Conservation (phyloP, 2,797 vertebrate species). For the Tauraco hartlaubi region DNA sequence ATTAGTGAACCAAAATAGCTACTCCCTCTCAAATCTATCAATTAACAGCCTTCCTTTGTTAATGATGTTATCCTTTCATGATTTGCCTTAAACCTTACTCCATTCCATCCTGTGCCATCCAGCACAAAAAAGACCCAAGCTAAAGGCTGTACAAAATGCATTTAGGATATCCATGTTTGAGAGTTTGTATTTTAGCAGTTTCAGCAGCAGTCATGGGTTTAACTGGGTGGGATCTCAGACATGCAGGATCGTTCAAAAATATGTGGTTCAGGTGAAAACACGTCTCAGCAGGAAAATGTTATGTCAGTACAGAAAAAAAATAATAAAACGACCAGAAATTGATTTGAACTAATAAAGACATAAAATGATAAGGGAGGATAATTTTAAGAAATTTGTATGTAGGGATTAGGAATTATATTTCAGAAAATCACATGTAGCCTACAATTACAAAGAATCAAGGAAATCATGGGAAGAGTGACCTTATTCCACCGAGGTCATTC, state of each 20-base stretch:
- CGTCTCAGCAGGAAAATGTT: background rate
- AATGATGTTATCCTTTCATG: background rate
- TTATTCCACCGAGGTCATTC: background rate
- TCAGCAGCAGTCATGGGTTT: background rate
- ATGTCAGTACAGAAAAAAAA: background rate
- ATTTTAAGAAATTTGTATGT: background rate
- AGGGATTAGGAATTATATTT: background rate
- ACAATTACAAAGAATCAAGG: background rate
- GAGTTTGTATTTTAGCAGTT: background rate
- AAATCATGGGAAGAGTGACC: background rate
- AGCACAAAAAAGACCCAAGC: background rate
- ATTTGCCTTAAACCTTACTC: background rate
- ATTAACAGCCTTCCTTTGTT: constrained; percentile 3
- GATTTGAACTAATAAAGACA: background rate
- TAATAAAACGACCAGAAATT: background rate
- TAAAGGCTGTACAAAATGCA: background rate
- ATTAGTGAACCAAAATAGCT: constrained; percentile 27
- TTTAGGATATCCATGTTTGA: background rate
- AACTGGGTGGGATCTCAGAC: background rate
- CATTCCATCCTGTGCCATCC: background rate
- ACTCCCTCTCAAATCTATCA: constrained; percentile 1
- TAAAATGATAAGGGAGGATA: background rate
- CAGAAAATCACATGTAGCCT: background rate
- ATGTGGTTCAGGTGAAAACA: background rate
- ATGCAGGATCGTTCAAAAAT: background rate